Conservation (phyloP, 2,797 vertebrate genomes). For the Melopsittacus undulatus region DNA sequence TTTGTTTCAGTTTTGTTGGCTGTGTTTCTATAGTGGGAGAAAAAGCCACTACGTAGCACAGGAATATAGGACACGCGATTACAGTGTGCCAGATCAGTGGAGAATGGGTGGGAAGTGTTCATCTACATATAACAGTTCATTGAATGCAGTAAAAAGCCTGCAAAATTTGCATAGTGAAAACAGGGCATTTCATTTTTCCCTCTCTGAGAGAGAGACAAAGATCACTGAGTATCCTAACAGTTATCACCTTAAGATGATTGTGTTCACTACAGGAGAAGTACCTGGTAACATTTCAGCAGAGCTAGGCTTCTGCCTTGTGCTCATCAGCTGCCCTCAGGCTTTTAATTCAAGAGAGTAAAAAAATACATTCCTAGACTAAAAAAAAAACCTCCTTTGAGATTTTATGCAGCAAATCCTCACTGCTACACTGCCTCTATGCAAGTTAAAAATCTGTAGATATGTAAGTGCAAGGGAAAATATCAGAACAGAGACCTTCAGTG, state of each 20-base stretch:
- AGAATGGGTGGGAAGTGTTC: slow-evolving; percentile 44
- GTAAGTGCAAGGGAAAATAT: neutral
- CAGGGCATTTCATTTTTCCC: neutral
- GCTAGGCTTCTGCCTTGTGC: neutral
- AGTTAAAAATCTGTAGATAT: neutral
- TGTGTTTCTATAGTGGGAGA: neutral
- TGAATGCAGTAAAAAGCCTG: slow-evolving; percentile 36
- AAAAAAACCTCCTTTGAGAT: neutral
- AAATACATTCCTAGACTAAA: neutral
- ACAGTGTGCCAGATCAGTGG: slow-evolving; percentile 37
- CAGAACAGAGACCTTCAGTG: neutral
- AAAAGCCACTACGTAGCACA: slow-evolving; percentile 25
- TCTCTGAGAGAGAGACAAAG: neutral
- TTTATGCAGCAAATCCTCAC: neutral
- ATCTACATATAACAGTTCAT: slow-evolving; percentile 50
- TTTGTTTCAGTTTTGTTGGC: neutral
- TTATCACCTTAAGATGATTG: neutral
- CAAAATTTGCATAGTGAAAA: slow-evolving; percentile 38
- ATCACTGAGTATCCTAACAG: neutral
- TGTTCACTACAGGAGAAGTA: neutral
- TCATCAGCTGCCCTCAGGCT: neutral
- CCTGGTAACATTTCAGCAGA: neutral
- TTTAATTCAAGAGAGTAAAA: neutral
- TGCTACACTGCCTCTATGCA: neutral
- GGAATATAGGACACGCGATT: slow-evolving; percentile 41